Evolutionary conservation across 2,888 invertebrate genomes (phyloP), one percentile per base, ranked within the genome.

Genomic region (Caenorhabditis angaria): DNA sequence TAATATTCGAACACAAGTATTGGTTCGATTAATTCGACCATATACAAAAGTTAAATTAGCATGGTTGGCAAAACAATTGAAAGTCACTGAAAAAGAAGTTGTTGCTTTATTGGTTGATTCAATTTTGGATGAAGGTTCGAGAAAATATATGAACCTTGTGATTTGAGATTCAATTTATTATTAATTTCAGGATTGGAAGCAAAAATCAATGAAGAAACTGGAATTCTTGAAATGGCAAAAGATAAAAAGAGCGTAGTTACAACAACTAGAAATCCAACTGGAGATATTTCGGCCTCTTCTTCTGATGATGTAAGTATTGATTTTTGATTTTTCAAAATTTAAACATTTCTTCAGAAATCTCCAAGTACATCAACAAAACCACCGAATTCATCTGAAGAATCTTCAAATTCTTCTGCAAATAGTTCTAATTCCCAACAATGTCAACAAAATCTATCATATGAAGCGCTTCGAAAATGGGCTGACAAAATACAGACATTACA

Each of bases 41-140:
- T 99, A 99, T 89, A 99, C 97, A 55, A 92, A 95, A 87, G 97
- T 99, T 85, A 94, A 95, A 88, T 95, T 99, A 88, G 94, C 95
- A 5, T 97, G 97, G 88, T 95, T 99, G 88, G 96, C 97, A 47
- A 93, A 93, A 85, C 88, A 89, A 81, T 82, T 90, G 65, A 89
- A 89, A 80, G 88, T 90, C 61, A 88, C 89, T 62, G 88, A 88
- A 53, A 75, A 77, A 18, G 99, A 99, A 90, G 97, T 99, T 24
- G 97, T 97, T 90, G 94, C 94, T 89, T 90, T 99, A 60, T 90
- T 99, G 76, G 97, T 99, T 55, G 96, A 97, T 25, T 97, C 97
- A 89, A 99, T 99, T 89, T 91, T 99, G 87, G 97, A 99, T 90
- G 94, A 93, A 89, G 91, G 92, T 32, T 32, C 32, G 32, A 32